Conservation (phyloP, 2,113 vertebrate genomes). For the Apus apus region DNA sequence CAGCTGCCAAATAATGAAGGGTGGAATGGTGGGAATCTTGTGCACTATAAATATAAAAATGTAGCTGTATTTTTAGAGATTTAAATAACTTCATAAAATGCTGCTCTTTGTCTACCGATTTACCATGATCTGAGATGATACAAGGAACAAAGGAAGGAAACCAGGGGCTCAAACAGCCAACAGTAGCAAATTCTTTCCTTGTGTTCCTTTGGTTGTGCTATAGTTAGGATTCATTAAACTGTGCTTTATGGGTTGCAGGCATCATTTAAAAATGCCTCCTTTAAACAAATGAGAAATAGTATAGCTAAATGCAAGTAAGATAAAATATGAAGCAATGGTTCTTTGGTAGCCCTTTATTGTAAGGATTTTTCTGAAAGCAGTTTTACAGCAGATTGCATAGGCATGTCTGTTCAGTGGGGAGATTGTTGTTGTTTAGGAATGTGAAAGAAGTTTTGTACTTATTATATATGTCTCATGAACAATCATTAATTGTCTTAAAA, state of each 20-base stretch:
- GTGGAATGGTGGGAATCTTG: neutral
- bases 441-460: constrained; percentile 21
- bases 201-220: neutral
- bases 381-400: constrained; percentile 4
- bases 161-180: neutral
- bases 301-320: neutral
- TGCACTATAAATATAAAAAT: neutral
- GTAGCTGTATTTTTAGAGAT: neutral
- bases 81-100: neutral
- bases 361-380: constrained; percentile 11
- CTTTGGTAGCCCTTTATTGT: neutral
- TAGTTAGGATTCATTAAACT: neutral
- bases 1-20: neutral
- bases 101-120: neutral
- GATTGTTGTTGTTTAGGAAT: constrained; percentile 16
- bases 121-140: neutral
- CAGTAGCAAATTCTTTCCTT: neutral
- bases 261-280: neutral
- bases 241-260: neutral
- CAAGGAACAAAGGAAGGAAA: neutral
- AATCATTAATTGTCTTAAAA: constrained; percentile 31
- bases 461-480: constrained; percentile 2
- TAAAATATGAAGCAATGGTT: neutral
- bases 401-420: neutral
- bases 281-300: constrained; percentile 6